phyloP scores from a whole-genome alignment of 2,888 invertebrate species.

The Calameuta idolon region DNA sequence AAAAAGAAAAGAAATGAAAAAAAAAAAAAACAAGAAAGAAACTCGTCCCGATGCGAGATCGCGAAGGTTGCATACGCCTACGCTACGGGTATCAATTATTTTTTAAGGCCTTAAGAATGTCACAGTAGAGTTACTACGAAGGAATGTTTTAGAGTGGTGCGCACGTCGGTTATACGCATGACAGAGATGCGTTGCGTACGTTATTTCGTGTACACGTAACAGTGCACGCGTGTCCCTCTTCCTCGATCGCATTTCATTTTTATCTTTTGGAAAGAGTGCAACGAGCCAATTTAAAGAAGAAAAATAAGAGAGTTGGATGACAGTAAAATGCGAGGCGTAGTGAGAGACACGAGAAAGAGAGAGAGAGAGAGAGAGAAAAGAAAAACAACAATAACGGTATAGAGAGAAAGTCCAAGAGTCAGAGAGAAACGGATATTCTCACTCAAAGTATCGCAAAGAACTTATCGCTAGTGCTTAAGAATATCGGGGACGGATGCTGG shows the following conservation, averaged over 20 bases:
- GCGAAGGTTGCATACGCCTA: slow-evolving; percentile 6
- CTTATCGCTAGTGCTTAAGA: slow-evolving; percentile 11
- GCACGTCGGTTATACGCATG: background rate
- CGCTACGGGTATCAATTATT: slow-evolving; percentile 33
- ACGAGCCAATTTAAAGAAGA: slow-evolving; percentile 12
- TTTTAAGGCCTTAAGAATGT: slow-evolving; percentile 60
- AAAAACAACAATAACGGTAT: slow-evolving; percentile 4
- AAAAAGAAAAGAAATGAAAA: background rate
- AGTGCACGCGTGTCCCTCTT: slow-evolving; percentile 26
- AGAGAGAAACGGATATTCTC: slow-evolving; percentile 9
- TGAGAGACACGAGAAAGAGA: slow-evolving; percentile 22
- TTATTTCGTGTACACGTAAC: background rate
- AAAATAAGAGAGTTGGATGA: slow-evolving; percentile 10
- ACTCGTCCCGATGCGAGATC: slow-evolving; percentile 6
- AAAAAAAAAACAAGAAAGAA: background rate
- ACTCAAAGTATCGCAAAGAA: slow-evolving; percentile 9
- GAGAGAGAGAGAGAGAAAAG: slow-evolving; percentile 10
- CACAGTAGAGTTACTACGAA: slow-evolving; percentile 61
- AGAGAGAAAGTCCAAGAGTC: background rate
- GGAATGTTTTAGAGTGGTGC: slow-evolving; percentile 52
- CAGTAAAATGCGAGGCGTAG: slow-evolving; percentile 6
- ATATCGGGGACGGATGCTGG: slow-evolving; percentile 14
- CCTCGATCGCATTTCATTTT: slow-evolving; percentile 36
- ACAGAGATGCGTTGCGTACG: background rate
- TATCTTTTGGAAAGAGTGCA: slow-evolving; percentile 22